Conservation (phyloP, 1,140 invertebrate genomes). For the Musca domestica region DNA sequence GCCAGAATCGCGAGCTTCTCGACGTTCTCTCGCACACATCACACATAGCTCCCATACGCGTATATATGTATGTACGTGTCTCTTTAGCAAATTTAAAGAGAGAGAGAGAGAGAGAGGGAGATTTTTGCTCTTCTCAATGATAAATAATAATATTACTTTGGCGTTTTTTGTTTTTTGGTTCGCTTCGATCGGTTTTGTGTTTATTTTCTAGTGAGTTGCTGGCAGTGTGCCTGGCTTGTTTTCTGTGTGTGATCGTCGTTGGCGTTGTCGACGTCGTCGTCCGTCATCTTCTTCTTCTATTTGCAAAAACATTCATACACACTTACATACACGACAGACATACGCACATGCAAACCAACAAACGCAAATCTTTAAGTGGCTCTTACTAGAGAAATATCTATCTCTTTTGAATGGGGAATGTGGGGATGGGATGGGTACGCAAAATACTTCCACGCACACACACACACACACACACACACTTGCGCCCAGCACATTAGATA, state of each 20-base stretch:
- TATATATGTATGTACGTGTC: no score
- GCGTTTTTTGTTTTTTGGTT: neutral
- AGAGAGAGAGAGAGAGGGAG: neutral
- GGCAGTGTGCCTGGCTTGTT: no score
- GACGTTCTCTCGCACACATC: neutral
- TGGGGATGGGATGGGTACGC: no score
- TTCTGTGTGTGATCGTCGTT: no score
- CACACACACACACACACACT: neutral
- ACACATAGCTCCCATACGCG: neutral
- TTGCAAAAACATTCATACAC: neutral
- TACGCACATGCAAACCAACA: neutral
- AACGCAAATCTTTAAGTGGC: constrained; percentile 9
- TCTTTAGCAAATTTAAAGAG: no score
- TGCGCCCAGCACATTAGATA: no score
- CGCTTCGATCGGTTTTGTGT: neutral
- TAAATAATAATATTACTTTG: neutral
- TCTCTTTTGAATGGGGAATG: neutral
- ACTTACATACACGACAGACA: no score
- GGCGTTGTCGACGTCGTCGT: neutral
- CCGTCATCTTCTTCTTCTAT: no score
- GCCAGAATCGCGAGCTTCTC: neutral
- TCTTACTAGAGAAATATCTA: neutral
- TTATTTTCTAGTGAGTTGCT: constrained; percentile 6
- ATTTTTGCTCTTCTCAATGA: constrained; percentile 4
- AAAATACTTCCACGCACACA: neutral